Evolutionary conservation across 1,140 invertebrate species (phyloP), one percentile per base, ranked within the genome.

Genomic region (Aporrectodea caliginosa): DNA sequence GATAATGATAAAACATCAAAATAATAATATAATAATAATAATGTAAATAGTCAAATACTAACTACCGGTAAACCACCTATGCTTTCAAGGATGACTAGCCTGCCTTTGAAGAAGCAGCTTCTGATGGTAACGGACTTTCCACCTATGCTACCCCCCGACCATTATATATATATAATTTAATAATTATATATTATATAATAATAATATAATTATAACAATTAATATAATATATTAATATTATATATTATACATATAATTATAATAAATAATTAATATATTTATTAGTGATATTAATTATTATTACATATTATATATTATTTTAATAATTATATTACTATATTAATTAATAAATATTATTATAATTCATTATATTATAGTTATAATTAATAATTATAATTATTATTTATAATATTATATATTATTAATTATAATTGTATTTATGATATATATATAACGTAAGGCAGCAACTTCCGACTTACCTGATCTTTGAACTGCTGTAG

Each of bases 401-500:
- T 22, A 58, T 58, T 6, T 12, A 58, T 58, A 22, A 58, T 58
- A 58, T 58, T 12, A 58, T 58, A 12, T 22, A 58, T 58, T 58
- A 58, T 58, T 6, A 22, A 58, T 12, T 58, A 58, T 58, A 58
- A 12, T 58, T 22, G 43, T 58, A 22, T n/a, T n/a, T n/a, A n/a
- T n/a, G n/a, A n/a, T n/a, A n/a, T n/a, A n/a, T n/a, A n/a, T n/a
- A n/a, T n/a, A n/a, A n/a, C n/a, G n/a, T 12, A 72, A 29, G 27
- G 31, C 70, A 29, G 70, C n/a, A 58, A 12, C 43, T 58, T 6
- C 22, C 43, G 22, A 75, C 80, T 68, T 82, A 91, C 90, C 87
- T 96, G 94, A 89, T 97, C 94, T 78, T 94, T 92, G 86, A 97
- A 97, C 78, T 93, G 92, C 82, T 95, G 93, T 89, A 97, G 94